Evolutionary conservation across 2,888 invertebrate genomes (phyloP).

Genomic region (Nomada fucata): DNA sequence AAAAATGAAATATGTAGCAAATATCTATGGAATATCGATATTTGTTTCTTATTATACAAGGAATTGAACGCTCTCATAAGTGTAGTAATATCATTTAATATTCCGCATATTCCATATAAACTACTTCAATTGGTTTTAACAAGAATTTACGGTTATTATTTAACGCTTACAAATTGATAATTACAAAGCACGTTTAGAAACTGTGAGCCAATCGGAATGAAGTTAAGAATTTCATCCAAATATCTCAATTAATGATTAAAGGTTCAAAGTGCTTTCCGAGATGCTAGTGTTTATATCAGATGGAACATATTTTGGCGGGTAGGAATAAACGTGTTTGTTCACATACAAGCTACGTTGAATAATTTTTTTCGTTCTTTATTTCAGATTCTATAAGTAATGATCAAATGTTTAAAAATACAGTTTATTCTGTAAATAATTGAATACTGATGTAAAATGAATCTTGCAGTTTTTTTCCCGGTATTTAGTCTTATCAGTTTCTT

Average conservation of each 20-base stretch:
- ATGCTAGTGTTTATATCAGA: conserved; percentile 3
- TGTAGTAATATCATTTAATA: background rate
- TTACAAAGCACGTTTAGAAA: background rate
- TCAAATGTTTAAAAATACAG: background rate
- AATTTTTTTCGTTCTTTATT: conserved; percentile 4
- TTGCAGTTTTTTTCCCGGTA: background rate
- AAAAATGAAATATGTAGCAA: background rate
- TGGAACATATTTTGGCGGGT: background rate
- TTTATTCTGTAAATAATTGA: background rate
- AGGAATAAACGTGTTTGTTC: background rate
- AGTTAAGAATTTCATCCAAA: background rate
- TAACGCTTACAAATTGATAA: background rate
- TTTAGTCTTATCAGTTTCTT: background rate
- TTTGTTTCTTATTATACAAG: background rate
- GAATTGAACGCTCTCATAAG: background rate
- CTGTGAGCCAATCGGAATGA: conserved; percentile 20
- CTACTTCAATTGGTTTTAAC: background rate
- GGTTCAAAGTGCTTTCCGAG: background rate
- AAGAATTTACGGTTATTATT: background rate
- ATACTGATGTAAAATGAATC: conserved; percentile 40
- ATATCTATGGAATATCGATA: background rate
- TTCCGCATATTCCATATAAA: too few species aligned
- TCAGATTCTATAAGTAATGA: background rate
- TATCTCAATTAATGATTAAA: background rate
- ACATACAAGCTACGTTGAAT: background rate